phyloP scores from a whole-genome alignment of 1,140 invertebrate genomes.

The Caenorhabditis inopinata region DNA sequence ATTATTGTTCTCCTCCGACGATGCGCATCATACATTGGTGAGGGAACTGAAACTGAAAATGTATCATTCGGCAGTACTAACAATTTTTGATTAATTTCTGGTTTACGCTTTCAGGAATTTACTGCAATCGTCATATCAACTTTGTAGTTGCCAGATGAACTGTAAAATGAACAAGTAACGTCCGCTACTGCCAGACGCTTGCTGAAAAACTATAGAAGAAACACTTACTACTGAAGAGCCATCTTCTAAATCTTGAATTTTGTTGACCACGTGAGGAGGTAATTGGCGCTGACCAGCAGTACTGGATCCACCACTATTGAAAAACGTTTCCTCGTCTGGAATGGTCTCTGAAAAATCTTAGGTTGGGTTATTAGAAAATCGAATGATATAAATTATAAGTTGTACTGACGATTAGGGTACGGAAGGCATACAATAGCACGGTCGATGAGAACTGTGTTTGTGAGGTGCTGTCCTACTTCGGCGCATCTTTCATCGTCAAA shows the following conservation, averaged over 20 bases:
- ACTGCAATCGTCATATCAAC: slow-evolving; percentile 31
- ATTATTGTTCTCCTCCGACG: slow-evolving; percentile 21
- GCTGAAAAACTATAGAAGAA: not conserved
- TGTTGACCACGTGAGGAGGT: slow-evolving; percentile 78
- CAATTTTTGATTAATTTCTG: slow-evolving; percentile 33
- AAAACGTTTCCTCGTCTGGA: slow-evolving; percentile 87
- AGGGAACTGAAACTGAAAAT: slow-evolving; percentile 19
- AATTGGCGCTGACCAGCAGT: slow-evolving; percentile 76
- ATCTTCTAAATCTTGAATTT: slow-evolving; percentile 66
- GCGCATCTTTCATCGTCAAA: slow-evolving; percentile 84
- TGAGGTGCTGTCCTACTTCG: slow-evolving; percentile 90
- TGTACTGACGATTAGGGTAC: slow-evolving; percentile 72
- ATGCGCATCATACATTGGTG: slow-evolving; percentile 9
- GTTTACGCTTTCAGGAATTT: slow-evolving; percentile 13
- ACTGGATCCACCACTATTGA: slow-evolving; percentile 84
- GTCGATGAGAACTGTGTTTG: slow-evolving; percentile 98
- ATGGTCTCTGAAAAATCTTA: slow-evolving; percentile 77
- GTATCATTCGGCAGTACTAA: slow-evolving; percentile 33
- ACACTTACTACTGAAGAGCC: slow-evolving; percentile 57
- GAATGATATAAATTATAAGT: too few relatives aligned
- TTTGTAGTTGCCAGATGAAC: slow-evolving; percentile 4
- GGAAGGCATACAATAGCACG: slow-evolving; percentile 91
- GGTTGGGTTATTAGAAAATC: too few relatives aligned
- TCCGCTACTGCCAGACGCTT: slow-evolving; percentile 15
- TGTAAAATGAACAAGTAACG: slow-evolving; percentile 37